A percentile compares a stretch with the other conserved stretches of the same genome.
phyloP scores from a whole-genome alignment of 2,797 vertebrate genomes.

The Sebastes melanostomus region DNA sequence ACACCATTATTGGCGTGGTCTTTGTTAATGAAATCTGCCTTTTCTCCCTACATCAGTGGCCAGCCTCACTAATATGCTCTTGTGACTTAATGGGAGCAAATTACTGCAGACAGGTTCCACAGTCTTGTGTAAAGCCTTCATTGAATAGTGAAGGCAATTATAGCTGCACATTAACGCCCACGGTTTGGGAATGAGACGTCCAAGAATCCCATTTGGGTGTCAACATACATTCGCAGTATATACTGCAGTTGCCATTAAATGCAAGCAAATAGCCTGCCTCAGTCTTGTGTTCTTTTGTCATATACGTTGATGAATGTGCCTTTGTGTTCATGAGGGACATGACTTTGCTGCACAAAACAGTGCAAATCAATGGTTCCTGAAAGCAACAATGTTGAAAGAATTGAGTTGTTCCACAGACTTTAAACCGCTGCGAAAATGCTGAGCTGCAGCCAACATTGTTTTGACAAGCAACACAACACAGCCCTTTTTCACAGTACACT shows the following conservation, averaged over 20 bases:
- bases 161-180: not conserved
- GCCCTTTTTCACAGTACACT: not conserved
- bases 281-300: slow-evolving; percentile 26
- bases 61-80: not conserved
- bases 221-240: not conserved
- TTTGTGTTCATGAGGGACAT: slow-evolving; percentile 9
- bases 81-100: not conserved
- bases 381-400: slow-evolving; percentile 30
- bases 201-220: not conserved
- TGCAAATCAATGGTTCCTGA: slow-evolving; percentile 43
- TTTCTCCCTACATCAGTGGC: not conserved
- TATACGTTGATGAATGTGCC: slow-evolving; percentile 33
- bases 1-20: too few relatives aligned
- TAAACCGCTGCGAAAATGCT: slow-evolving; percentile 22
- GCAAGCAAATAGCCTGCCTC: slow-evolving; percentile 16
- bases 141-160: not conserved
- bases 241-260: slow-evolving; percentile 3
- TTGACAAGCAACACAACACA: slow-evolving; percentile 15
- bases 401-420: slow-evolving; percentile 15
- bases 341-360: slow-evolving; percentile 32
- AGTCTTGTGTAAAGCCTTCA: not conserved
- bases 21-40: too few relatives aligned
- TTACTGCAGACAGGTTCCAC: not conserved
- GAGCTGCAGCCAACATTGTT: not conserved
- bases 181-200: not conserved